phyloP scores from a whole-genome alignment of 2,797 vertebrate genomes.

The Silurus aristotelis region DNA sequence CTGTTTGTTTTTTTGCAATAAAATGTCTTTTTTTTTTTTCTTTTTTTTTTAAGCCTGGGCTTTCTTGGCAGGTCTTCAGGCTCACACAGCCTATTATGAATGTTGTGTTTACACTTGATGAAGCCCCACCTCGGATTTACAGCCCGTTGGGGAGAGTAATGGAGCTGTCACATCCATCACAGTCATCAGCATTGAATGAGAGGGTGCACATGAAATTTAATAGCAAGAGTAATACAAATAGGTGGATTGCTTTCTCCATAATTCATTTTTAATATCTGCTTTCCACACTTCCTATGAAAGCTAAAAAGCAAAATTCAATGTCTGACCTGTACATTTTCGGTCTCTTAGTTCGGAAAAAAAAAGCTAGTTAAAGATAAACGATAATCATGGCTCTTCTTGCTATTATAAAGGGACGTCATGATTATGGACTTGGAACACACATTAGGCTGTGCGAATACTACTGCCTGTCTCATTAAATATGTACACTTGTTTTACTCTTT shows the following conservation, averaged over 20 bases:
- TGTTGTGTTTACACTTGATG: constrained; percentile 11
- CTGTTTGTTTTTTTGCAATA: neutral
- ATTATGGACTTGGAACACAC: neutral
- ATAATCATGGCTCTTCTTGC: no score
- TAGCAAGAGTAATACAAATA: neutral
- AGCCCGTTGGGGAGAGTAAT: constrained; percentile 14
- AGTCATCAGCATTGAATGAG: constrained; percentile 8
- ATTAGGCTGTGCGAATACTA: neutral
- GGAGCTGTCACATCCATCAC: constrained; percentile 16
- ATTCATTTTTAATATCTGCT: neutral
- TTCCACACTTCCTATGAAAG: neutral
- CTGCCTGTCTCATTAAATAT: neutral
- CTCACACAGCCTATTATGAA: neutral
- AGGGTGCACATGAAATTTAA: neutral
- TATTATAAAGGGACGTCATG: neutral
- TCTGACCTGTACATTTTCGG: neutral
- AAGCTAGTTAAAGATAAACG: neutral
- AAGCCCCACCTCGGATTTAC: neutral
- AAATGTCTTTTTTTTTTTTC: neutral
- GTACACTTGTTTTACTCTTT: neutral
- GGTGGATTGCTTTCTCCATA: neutral
- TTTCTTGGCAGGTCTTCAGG: neutral
- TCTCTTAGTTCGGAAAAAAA: neutral
- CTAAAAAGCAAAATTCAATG: no score
- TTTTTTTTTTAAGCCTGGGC: neutral